A percentile compares a stretch with the other conserved stretches of the same genome.
Evolutionary conservation across 1,140 invertebrate genomes (phyloP).

Genomic region (Polypedilum pembai): DNA sequence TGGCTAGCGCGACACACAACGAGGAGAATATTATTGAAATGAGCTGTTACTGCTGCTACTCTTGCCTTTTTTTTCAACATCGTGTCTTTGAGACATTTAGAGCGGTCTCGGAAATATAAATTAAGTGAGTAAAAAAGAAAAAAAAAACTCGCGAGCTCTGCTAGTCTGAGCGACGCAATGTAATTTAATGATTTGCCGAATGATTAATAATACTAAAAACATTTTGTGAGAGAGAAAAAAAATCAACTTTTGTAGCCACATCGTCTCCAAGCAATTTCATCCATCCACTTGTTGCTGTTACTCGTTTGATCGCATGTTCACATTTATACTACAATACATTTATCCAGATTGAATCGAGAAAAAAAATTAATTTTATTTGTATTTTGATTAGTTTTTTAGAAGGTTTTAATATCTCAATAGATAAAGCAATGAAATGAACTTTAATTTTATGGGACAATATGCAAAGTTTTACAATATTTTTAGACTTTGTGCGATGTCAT

Average conservation of each 20-base stretch:
- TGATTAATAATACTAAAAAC: constrained; percentile 2
- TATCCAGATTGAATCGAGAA: too few species aligned
- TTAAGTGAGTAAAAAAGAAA: background rate
- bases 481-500: too few species aligned
- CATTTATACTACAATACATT: background rate
- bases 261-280: background rate
- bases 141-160: background rate
- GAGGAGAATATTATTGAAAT: too few species aligned
- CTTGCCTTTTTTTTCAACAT: too few species aligned
- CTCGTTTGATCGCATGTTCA: background rate
- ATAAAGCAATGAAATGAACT: too few species aligned
- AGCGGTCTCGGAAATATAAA: constrained; percentile 2
- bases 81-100: background rate
- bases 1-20: background rate
- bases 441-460: too few species aligned
- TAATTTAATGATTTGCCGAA: constrained; percentile 8
- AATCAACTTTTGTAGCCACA: background rate
- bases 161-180: background rate
- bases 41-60: too few species aligned
- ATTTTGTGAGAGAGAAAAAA: background rate
- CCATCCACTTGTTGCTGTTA: background rate
- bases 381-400: too few species aligned
- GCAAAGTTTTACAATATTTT: too few species aligned
- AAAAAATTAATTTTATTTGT: too few species aligned
- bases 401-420: too few species aligned